Conservation (phyloP, 2,797 vertebrate genomes). For the Centropyge bicolor region DNA sequence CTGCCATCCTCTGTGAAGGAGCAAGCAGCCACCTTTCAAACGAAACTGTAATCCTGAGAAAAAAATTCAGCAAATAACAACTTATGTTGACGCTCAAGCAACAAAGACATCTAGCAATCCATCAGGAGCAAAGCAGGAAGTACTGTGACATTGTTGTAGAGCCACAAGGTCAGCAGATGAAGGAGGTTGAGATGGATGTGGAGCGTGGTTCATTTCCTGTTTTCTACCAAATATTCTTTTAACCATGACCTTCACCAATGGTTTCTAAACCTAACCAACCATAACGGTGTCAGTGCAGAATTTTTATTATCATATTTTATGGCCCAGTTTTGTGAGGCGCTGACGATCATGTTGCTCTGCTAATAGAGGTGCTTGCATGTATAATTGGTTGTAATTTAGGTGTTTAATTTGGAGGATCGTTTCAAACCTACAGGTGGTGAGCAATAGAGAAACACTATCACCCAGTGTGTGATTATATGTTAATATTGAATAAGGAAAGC, state of each 20-base stretch:
- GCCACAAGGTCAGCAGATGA: not conserved
- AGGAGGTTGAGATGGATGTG: not conserved
- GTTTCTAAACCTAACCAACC: not conserved
- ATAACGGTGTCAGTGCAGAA: too few species aligned
- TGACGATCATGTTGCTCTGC: not conserved
- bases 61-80: conserved; percentile 5
- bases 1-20: not conserved
- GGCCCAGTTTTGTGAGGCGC: too few species aligned
- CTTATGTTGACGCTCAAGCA: too few species aligned
- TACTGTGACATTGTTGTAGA: not conserved
- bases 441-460: not conserved
- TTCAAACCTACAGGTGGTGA: not conserved
- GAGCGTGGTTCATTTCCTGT: not conserved
- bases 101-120: not conserved
- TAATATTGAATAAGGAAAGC: not conserved
- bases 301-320: too few species aligned
- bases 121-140: not conserved
- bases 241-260: too few species aligned
- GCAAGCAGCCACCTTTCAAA: not conserved
- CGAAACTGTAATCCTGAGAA: not conserved
- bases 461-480: not conserved
- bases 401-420: not conserved
- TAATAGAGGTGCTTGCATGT: not conserved
- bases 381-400: too few species aligned
- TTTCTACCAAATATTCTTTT: too few species aligned